A percentile compares a stretch with the other conserved stretches of the same genome.
These are phyloP conservation scores for Dicranocentrus wangi DNA, from an alignment of 2,888 invertebrate genomes.

Conservation along the genomic window DNA sequence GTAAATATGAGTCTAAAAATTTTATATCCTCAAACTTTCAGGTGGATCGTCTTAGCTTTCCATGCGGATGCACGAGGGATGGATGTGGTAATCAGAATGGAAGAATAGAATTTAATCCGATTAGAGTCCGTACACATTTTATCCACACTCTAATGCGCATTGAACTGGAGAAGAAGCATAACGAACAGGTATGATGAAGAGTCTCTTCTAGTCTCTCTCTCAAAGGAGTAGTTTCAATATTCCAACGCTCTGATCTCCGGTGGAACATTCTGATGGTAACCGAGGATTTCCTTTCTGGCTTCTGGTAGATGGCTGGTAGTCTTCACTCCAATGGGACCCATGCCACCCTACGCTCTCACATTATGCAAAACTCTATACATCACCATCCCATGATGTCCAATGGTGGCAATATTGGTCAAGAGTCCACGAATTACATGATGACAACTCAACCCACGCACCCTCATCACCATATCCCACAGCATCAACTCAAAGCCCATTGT, in stretches of 20 bases:
- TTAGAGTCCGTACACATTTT: conserved; percentile 94
- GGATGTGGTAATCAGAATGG: conserved; percentile 94
- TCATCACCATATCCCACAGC: conserved; percentile 59
- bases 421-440: conserved; percentile 65
- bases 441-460: conserved; percentile 53
- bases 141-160: conserved; percentile 96
- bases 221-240: conserved; percentile 60
- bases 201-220: conserved; percentile 63
- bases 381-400: conserved; percentile 39
- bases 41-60: conserved; percentile 95
- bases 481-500: conserved; percentile 69
- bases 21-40: too few species aligned
- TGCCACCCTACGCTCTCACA: conserved; percentile 43
- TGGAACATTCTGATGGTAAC: conserved; percentile 64
- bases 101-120: conserved; percentile 86
- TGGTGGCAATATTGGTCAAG: conserved; percentile 52
- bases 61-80: conserved; percentile 95
- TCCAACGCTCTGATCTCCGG: conserved; percentile 54
- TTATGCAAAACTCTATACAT: conserved; percentile 59
- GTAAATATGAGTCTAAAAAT: too few species aligned
- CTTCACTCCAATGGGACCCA: conserved; percentile 62
- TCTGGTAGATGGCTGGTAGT: conserved; percentile 58
- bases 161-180: conserved; percentile 87
- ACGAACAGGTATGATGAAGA: conserved; percentile 70
- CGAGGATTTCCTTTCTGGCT: conserved; percentile 53